Evolutionary conservation across 2,888 invertebrate genomes (phyloP), one percentile per base, ranked within the genome.

Genomic region (Hoplodrina ambigua): DNA sequence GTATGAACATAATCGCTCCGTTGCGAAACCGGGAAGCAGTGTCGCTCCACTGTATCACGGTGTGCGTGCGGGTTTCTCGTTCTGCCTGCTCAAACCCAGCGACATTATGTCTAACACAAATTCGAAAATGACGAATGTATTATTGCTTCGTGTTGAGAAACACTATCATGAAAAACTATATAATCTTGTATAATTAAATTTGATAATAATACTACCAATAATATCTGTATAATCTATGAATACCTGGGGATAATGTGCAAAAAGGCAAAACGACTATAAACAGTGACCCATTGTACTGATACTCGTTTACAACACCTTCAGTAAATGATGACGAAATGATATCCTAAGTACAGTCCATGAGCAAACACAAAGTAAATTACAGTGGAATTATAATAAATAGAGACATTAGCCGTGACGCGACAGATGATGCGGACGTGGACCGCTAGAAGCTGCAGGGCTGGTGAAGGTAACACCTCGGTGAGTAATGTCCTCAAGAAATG

Each of bases 361-460:
- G 54, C 44, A 52, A 58, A 60, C 54, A 70, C 37, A 44, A 71
- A 80, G 80, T 75, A 71, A 82, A 72, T 82, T 56, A 75, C 64
- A 55, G 8, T 56, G 67, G 56, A 72, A 82, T 80, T 75, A 75
- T 72, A 58, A 82, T 75, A 63, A 78, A 82, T 82, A 58, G 44
- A 37, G 44, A 49, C 65, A 63, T 80, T 80, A 78, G 56, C 33
- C 13, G 61, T 20, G 49, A 58, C 44, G 15, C 50, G 57, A 67
- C 49, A 46, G 50, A 72, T 72, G 68, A 49, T n/a, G 33, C 1
- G 44, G 15, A 52, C 64, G 54, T 30, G 58, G 17, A 11, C 44
- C 0, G 17, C n/a, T 55, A 4, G 17, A 19, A 4, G 5, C 1
- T 15, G n/a, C 61, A 71, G 66, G 59, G 59, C 7, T 61, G 73